Conservation (phyloP, 2,797 vertebrate genomes). For the Micropoecilia bifurca region DNA sequence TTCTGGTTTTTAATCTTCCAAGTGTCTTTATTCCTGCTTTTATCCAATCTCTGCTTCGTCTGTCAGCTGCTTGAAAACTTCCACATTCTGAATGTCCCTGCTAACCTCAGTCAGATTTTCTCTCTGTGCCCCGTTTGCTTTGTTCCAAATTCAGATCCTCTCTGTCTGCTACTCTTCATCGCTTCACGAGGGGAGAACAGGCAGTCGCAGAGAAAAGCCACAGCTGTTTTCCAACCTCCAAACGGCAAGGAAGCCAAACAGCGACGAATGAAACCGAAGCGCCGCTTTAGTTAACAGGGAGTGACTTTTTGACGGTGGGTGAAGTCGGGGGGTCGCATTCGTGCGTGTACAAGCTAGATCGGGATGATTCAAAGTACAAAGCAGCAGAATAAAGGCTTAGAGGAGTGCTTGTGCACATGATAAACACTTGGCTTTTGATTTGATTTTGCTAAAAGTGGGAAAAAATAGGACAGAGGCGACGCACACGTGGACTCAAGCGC, state of each 20-base stretch:
- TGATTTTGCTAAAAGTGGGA: slow-evolving; percentile 12
- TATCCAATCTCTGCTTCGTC: slow-evolving; percentile 6
- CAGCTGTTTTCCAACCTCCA: slow-evolving; percentile 29
- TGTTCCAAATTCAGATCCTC: slow-evolving; percentile 4
- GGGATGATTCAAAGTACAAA: background rate
- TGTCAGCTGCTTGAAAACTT: slow-evolving; percentile 29
- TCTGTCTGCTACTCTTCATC: slow-evolving; percentile 5
- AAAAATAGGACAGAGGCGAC: slow-evolving; percentile 8
- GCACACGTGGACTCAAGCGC: background rate
- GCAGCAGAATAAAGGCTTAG: slow-evolving; percentile 4
- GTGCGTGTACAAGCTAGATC: background rate
- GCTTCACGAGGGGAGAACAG: slow-evolving; percentile 45
- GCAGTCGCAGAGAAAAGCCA: slow-evolving; percentile 37
- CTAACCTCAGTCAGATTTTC: slow-evolving; percentile 14
- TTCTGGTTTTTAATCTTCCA: slow-evolving; percentile 32
- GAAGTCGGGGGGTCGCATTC: background rate
- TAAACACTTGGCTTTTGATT: slow-evolving; percentile 17
- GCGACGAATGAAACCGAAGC: slow-evolving; percentile 56
- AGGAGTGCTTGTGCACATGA: slow-evolving; percentile 2
- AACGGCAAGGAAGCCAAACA: slow-evolving; percentile 38
- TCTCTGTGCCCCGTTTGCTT: slow-evolving; percentile 13
- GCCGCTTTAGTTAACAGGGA: slow-evolving; percentile 25
- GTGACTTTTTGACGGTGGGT: slow-evolving; percentile 11
- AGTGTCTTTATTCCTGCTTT: slow-evolving; percentile 14
- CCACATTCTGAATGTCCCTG: background rate